Evolutionary conservation across 64 coral and sea anemone genomes (phyloP).

Genomic region (Dendronephthya gigantea): DNA sequence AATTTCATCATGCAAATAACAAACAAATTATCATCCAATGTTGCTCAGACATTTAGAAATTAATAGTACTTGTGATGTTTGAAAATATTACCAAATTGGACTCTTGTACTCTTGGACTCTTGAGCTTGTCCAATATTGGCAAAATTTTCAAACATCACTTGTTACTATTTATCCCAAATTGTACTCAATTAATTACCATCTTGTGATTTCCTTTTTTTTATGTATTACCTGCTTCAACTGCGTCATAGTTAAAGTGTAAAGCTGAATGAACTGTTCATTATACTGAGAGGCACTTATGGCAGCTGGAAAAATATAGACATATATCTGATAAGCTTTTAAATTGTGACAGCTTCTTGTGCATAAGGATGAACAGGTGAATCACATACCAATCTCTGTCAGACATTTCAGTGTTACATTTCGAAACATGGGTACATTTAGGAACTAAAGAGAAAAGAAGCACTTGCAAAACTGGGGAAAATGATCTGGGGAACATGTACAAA

Average conservation of each 20-base stretch:
- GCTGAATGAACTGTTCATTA: slow-evolving; percentile 81
- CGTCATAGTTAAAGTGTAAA: slow-evolving; percentile 83
- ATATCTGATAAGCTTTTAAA: neutral
- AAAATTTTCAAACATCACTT: no score
- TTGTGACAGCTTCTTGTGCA: neutral
- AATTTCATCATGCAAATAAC: neutral
- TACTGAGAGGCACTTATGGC: slow-evolving; percentile 87
- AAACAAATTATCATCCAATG: no score
- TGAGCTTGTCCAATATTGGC: no score
- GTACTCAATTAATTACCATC: no score
- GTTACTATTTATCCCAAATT: no score
- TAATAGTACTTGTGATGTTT: neutral
- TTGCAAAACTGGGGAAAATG: neutral
- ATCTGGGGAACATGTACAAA: neutral
- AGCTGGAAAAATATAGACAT: slow-evolving; percentile 34
- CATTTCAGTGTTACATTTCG: slow-evolving; percentile 97
- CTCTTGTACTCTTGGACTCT: no score
- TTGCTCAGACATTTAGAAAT: no score
- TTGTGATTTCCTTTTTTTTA: neutral
- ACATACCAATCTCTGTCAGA: slow-evolving; percentile 93
- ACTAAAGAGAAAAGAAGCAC: slow-evolving; percentile 38
- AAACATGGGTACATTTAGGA: slow-evolving; percentile 97
- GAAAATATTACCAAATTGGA: no score
- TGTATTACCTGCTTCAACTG: slow-evolving; percentile 84
- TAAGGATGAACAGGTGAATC: neutral